phyloP scores from a whole-genome alignment of 2,888 invertebrate genomes.

The Nesidiocoris tenuis region DNA sequence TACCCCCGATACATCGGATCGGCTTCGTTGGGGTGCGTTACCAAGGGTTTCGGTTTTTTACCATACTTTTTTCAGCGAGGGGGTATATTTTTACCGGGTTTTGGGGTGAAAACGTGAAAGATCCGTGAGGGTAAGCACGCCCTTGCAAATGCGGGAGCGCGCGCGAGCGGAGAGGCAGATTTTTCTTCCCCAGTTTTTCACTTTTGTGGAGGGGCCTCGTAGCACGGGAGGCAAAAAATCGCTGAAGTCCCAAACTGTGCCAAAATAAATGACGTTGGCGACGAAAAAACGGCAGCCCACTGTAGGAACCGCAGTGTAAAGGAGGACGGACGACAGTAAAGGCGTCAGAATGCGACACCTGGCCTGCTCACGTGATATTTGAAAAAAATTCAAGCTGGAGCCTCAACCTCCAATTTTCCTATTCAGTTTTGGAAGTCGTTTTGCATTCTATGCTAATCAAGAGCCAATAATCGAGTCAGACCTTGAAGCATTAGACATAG shows the following conservation, averaged over 20 bases:
- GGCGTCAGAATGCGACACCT: too few species aligned
- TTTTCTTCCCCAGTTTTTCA: slow-evolving; percentile 2
- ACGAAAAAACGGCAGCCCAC: slow-evolving; percentile 7
- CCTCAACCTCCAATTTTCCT: too few species aligned
- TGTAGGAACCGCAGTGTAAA: too few species aligned
- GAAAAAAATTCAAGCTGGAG: too few species aligned
- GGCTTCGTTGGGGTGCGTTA: background rate
- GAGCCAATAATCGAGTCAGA: too few species aligned
- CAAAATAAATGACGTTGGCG: slow-evolving; percentile 31
- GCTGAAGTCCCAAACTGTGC: slow-evolving; percentile 6
- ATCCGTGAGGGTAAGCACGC: slow-evolving; percentile 10
- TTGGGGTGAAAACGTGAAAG: slow-evolving; percentile 16
- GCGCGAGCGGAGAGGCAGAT: slow-evolving; percentile 18
- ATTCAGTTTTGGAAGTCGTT: too few species aligned
- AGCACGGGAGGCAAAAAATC: slow-evolving; percentile 1
- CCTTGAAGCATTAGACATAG: too few species aligned
- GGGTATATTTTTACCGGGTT: slow-evolving; percentile 36
- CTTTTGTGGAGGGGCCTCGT: too few species aligned
- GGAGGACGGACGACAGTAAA: too few species aligned
- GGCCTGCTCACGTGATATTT: too few species aligned
- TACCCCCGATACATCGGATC: background rate
- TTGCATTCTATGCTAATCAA: too few species aligned
- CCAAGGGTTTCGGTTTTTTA: slow-evolving; percentile 19
- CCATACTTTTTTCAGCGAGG: background rate
- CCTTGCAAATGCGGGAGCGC: background rate